Percentiles rank a stretch among this genome's conserved stretches.
These are phyloP conservation scores for Jaculus jaculus DNA, from an alignment of 2,113 vertebrate genomes.

Conservation along the genomic window DNA sequence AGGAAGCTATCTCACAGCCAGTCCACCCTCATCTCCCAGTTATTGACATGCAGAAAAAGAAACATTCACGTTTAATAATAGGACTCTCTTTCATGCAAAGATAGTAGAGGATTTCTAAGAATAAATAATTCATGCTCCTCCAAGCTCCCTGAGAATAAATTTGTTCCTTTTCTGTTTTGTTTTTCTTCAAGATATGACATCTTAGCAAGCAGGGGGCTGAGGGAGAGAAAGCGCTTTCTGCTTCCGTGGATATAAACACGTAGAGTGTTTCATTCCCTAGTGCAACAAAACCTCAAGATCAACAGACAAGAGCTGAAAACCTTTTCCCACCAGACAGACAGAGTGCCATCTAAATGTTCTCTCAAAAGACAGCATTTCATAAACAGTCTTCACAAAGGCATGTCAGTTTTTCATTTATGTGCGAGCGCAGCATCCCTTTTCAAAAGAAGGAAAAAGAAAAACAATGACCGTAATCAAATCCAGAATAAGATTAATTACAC, in stretches of 20 bases:
- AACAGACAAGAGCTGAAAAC: conserved; percentile 83
- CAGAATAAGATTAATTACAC: conserved; percentile 78
- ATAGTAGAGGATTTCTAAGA: conserved; percentile 83
- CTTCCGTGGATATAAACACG: conserved; percentile 80
- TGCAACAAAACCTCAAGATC: conserved; percentile 82
- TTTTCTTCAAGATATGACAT: conserved; percentile 85
- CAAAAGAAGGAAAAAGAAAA: neutral
- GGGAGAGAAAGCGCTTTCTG: conserved; percentile 78
- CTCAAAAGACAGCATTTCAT: conserved; percentile 79
- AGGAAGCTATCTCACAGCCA: conserved; percentile 68
- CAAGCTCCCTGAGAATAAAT: conserved; percentile 84
- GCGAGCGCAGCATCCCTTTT: conserved; percentile 48
- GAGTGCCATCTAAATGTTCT: conserved; percentile 78
- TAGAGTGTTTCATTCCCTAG: conserved; percentile 76
- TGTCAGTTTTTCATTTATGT: conserved; percentile 13
- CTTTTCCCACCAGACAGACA: conserved; percentile 83
- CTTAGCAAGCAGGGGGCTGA: conserved; percentile 73
- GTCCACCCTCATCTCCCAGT: conserved; percentile 76
- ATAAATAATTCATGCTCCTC: conserved; percentile 86
- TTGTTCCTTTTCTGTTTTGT: conserved; percentile 84
- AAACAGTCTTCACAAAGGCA: conserved; percentile 75
- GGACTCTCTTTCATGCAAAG: conserved; percentile 81
- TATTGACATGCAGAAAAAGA: conserved; percentile 83
- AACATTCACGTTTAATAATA: conserved; percentile 82
- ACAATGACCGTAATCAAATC: conserved; percentile 57